These are phyloP conservation scores for Parotia lawesii DNA, from an alignment of 2,113 vertebrate species.

Conservation along the genomic window DNA sequence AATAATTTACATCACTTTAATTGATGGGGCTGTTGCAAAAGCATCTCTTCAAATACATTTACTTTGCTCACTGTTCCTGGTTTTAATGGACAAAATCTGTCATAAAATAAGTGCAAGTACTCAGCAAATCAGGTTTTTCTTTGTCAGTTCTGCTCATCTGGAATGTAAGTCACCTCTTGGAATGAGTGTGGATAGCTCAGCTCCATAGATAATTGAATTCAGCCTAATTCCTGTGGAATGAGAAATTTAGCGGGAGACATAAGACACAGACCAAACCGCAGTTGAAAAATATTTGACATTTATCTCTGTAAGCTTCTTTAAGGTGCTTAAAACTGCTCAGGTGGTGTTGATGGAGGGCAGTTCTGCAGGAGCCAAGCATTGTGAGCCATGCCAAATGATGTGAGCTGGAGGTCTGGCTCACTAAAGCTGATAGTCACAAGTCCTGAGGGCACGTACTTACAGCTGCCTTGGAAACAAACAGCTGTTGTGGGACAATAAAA, in stretches of 20 bases:
- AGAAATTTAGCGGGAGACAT: neutral
- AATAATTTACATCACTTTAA: neutral
- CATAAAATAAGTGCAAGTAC: neutral
- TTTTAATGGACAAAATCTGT: neutral
- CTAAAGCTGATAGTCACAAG: neutral
- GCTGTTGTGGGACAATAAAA: neutral
- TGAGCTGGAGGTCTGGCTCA: neutral
- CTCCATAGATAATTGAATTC: neutral
- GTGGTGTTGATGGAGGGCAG: neutral
- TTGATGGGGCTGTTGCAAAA: neutral
- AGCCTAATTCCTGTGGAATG: neutral
- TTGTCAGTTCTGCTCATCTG: neutral
- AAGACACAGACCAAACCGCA: neutral
- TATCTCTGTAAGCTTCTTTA: neutral
- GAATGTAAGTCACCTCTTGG: neutral
- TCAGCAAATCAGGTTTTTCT: neutral
- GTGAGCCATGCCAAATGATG: neutral
- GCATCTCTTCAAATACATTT: neutral
- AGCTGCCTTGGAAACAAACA: neutral
- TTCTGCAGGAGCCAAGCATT: neutral
- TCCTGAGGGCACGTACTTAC: fast-evolving
- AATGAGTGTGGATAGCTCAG: neutral
- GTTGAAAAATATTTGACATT: neutral
- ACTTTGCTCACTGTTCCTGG: neutral
- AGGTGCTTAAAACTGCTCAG: neutral